These are phyloP conservation scores for Porphyrio hochstetteri DNA, from an alignment of 2,113 vertebrate genomes.

Conservation along the genomic window DNA sequence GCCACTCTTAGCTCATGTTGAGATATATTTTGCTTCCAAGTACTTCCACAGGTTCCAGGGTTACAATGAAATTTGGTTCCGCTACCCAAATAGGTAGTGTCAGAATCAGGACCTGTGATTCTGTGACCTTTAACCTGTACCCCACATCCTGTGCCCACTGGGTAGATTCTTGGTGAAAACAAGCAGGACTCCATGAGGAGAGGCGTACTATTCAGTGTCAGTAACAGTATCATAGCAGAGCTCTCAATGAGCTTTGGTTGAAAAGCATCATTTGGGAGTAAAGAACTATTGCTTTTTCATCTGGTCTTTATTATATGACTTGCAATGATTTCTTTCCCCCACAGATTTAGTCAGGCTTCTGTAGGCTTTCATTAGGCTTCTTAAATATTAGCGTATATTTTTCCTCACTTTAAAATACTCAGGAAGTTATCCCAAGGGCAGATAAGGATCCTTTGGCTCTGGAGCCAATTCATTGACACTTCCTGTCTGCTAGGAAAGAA, in stretches of 20 bases:
- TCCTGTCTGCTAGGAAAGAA: not conserved
- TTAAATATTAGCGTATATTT: not conserved
- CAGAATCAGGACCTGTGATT: too few relatives aligned
- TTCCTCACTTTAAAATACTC: not conserved
- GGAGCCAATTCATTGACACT: not conserved
- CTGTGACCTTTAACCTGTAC: not conserved
- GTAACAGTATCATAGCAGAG: accelerated
- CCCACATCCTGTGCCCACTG: too few relatives aligned
- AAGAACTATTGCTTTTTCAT: not conserved
- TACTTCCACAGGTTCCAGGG: not conserved
- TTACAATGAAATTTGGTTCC: not conserved
- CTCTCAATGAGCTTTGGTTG: not conserved
- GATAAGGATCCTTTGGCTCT: not conserved
- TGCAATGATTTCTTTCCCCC: not conserved
- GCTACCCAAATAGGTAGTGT: not conserved
- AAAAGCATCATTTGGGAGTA: not conserved
- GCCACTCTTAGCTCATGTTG: not conserved
- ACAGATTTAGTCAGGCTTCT: not conserved
- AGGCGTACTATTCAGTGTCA: not conserved
- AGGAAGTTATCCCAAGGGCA: not conserved
- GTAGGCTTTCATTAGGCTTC: not conserved
- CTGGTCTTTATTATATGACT: not conserved
- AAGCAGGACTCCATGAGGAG: not conserved
- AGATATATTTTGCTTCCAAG: not conserved
- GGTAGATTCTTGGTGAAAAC: not conserved